These are phyloP conservation scores for Astropecten irregularis DNA, from an alignment of 53 echinoderm and acorn worm species.

Conservation along the genomic window DNA sequence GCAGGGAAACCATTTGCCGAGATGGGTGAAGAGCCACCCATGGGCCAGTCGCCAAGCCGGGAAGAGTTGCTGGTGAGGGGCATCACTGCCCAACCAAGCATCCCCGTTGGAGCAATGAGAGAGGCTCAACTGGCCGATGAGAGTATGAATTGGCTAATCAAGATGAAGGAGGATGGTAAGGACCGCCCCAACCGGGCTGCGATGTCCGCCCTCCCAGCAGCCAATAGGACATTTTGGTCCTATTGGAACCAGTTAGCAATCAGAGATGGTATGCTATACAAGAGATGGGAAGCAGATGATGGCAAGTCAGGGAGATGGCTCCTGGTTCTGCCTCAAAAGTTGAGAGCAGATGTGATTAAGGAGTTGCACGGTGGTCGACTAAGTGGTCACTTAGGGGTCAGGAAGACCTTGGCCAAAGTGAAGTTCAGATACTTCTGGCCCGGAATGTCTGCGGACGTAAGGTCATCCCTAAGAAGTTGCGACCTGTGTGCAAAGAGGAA, in stretches of 20 bases:
- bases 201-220: not conserved
- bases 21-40: not conserved
- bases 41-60: too few species aligned
- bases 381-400: too few species aligned
- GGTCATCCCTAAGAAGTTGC: conserved; percentile 51
- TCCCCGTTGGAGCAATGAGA: too few species aligned
- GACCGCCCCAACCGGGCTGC: not conserved
- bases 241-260: too few species aligned
- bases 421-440: conserved; percentile 58
- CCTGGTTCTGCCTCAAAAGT: not conserved
- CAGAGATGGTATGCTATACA: too few species aligned
- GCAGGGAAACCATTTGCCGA: conserved; percentile 14
- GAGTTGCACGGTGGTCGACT: not conserved
- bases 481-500: conserved; percentile 40
- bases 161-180: not conserved
- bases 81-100: too few species aligned
- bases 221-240: too few species aligned
- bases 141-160: too few species aligned
- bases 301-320: not conserved
- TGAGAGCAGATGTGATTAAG: not conserved
- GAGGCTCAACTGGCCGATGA: too few species aligned
- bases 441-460: conserved; percentile 44
- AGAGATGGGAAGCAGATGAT: conserved; percentile 5
- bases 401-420: conserved; percentile 57
- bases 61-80: too few species aligned